phyloP scores from a whole-genome alignment of 2,113 vertebrate species.

The Odontesthes bonariensis region DNA sequence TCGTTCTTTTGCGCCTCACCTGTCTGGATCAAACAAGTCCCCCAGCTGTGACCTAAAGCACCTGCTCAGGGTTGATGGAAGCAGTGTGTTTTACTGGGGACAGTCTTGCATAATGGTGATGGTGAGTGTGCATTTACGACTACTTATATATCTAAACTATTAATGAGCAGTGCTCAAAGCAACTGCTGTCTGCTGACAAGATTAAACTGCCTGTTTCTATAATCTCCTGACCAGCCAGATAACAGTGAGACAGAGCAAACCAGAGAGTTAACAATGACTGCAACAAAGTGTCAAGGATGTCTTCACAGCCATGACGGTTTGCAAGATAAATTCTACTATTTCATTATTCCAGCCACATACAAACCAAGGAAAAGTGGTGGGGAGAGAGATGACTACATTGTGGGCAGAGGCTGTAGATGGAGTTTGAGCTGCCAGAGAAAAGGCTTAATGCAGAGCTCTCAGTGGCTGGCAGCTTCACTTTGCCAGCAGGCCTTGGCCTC shows the following conservation, averaged over 20 bases:
- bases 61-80: constrained; percentile 42
- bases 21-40: background rate
- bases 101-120: constrained; percentile 57
- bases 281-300: constrained; percentile 36
- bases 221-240: constrained; percentile 55
- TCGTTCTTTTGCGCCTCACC: constrained; percentile 11
- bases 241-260: constrained; percentile 34
- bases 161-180: constrained; percentile 68
- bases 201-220: constrained; percentile 63
- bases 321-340: constrained; percentile 34
- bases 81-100: constrained; percentile 56
- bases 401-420: constrained; percentile 50
- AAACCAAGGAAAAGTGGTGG: constrained; percentile 20
- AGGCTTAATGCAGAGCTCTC: constrained; percentile 61
- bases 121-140: constrained; percentile 56
- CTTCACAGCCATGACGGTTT: constrained; percentile 41
- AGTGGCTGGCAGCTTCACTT: constrained; percentile 60
- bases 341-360: constrained; percentile 45
- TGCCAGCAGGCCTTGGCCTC: constrained; percentile 58
- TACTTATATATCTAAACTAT: constrained; percentile 67
- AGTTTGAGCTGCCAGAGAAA: constrained; percentile 61
- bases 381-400: constrained; percentile 38
- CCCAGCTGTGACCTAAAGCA: constrained; percentile 56
- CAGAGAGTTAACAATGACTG: constrained; percentile 40
- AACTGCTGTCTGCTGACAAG: constrained; percentile 45